These are phyloP conservation scores for Babylonia areolata DNA, from an alignment of 1,140 invertebrate species.

Conservation along the genomic window DNA sequence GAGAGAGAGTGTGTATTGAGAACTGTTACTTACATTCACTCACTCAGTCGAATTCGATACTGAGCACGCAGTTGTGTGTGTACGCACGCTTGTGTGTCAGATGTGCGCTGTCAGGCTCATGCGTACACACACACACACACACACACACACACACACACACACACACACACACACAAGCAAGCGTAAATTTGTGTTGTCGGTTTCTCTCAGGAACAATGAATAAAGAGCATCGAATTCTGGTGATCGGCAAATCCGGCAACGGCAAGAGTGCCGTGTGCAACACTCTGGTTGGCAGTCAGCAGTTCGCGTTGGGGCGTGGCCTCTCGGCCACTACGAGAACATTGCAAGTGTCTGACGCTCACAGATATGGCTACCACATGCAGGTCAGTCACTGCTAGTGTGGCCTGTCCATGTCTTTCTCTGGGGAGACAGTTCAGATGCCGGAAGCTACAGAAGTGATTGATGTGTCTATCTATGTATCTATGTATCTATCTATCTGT, in stretches of 20 bases:
- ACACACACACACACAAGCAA: no score
- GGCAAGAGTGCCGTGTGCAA: slow-evolving; percentile 23
- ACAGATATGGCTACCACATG: neutral
- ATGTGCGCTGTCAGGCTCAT: no score
- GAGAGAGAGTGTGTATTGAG: no score
- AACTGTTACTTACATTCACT: no score
- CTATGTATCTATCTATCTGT: neutral
- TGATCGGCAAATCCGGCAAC: slow-evolving; percentile 25
- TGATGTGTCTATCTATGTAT: slow-evolving; percentile 5
- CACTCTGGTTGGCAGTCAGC: neutral
- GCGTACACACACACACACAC: no score
- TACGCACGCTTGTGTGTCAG: no score
- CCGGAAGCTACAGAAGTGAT: neutral
- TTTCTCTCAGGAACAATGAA: neutral
- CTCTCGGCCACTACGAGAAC: neutral
- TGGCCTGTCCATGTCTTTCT: no score
- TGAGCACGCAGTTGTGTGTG: no score
- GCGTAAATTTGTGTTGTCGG: no score
- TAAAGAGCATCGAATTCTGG: neutral
- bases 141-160: no score
- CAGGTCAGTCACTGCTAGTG: neutral
- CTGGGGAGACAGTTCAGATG: neutral
- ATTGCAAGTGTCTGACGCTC: neutral
- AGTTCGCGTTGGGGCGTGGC: neutral
- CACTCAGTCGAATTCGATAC: no score